Percentiles rank a stretch among this genome's conserved stretches.
Conservation (phyloP, 2,113 vertebrate genomes). For the Protobothrops flavoviridis region DNA sequence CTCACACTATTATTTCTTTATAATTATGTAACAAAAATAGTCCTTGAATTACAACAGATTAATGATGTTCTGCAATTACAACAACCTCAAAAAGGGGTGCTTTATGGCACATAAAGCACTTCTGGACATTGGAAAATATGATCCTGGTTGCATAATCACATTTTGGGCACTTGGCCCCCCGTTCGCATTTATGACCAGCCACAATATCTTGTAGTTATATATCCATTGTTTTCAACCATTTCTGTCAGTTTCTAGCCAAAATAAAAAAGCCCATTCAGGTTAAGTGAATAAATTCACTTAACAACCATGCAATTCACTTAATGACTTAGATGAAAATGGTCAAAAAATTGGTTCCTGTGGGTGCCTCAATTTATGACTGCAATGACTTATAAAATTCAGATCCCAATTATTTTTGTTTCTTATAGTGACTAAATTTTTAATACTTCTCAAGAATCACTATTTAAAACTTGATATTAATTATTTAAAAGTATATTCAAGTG, state of each 20-base stretch:
- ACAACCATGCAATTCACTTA: not conserved
- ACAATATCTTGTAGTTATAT: not conserved
- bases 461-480: not conserved
- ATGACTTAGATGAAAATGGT: not conserved
- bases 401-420: not conserved
- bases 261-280: not conserved
- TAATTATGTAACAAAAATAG: not conserved
- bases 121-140: not conserved
- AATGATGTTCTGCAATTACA: not conserved
- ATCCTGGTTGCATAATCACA: not conserved
- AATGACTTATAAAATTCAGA: not conserved
- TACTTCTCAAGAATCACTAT: not conserved
- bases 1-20: not conserved
- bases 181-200: not conserved
- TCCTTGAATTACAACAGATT: not conserved
- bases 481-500: not conserved
- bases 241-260: not conserved
- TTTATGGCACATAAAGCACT: not conserved
- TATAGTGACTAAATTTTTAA: not conserved
- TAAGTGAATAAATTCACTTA: not conserved
- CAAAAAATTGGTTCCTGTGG: not conserved
- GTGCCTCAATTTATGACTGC: not conserved
- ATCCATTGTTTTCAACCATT: not conserved
- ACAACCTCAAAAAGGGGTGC: not conserved
- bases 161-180: not conserved